These are phyloP conservation scores for Anoplius nigerrimus DNA, from an alignment of 2,888 invertebrate genomes.

Conservation along the genomic window DNA sequence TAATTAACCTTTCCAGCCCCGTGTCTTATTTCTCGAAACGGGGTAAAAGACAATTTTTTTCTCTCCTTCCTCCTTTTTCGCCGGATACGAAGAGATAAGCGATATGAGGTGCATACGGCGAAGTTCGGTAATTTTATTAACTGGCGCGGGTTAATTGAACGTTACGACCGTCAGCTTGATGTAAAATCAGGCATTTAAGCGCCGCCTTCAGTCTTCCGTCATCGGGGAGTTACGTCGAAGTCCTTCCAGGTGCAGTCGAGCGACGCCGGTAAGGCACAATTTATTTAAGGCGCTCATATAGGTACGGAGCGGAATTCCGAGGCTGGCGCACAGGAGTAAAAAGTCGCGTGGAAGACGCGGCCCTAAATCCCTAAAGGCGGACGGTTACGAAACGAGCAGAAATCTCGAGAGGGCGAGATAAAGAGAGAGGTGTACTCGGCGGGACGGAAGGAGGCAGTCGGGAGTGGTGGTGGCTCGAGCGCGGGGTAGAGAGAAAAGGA, in stretches of 20 bases:
- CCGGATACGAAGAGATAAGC: too few species aligned
- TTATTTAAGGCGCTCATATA: slow-evolving; percentile 31
- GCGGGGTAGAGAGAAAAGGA: slow-evolving; percentile 20
- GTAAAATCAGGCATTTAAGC: too few species aligned
- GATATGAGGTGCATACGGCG: too few species aligned
- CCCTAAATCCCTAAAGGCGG: slow-evolving; percentile 45
- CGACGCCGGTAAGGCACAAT: slow-evolving; percentile 30
- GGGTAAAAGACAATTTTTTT: too few species aligned
- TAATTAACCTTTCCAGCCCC: too few species aligned
- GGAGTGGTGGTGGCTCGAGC: slow-evolving; percentile 23
- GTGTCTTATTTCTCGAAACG: too few species aligned
- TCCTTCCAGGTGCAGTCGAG: not conserved
- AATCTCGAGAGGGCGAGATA: slow-evolving; percentile 11
- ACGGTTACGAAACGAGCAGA: slow-evolving; percentile 34
- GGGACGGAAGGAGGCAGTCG: slow-evolving; percentile 14
- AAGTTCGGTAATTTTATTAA: too few species aligned
- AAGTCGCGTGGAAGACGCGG: slow-evolving; percentile 34
- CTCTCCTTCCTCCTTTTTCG: too few species aligned
- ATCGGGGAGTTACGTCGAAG: not conserved
- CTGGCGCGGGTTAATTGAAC: too few species aligned
- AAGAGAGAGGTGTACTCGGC: slow-evolving; percentile 14
- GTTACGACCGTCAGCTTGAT: too few species aligned
- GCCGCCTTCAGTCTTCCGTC: not conserved
- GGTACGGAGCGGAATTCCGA: slow-evolving; percentile 26
- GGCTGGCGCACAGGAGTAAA: slow-evolving; percentile 25